Evolutionary conservation across 2,888 invertebrate genomes (phyloP).

Genomic region (Sericinus montela): DNA sequence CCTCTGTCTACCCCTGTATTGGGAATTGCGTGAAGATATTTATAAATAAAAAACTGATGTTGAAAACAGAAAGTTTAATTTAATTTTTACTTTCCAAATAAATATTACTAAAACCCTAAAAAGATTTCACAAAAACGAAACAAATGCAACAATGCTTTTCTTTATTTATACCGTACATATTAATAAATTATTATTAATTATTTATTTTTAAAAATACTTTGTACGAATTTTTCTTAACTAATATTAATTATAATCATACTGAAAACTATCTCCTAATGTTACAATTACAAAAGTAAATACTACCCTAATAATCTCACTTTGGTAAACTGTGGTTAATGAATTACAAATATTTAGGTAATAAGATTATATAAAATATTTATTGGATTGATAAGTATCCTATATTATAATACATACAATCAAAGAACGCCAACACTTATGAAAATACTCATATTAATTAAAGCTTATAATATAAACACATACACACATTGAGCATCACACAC

Average conservation of each 20-base stretch:
- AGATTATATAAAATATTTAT: slow-evolving; percentile 23
- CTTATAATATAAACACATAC: slow-evolving; percentile 4
- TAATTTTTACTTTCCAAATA: slow-evolving; percentile 55
- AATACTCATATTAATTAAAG: slow-evolving; percentile 15
- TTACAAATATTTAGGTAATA: slow-evolving; percentile 21
- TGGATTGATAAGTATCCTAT: slow-evolving; percentile 3
- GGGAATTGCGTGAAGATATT: too few species aligned
- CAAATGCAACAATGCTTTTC: slow-evolving; percentile 67
- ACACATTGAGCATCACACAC: not conserved
- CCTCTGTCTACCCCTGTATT: too few species aligned
- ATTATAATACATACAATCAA: not conserved
- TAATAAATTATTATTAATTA: slow-evolving; percentile 71
- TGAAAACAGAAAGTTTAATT: slow-evolving; percentile 69
- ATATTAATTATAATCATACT: slow-evolving; percentile 18
- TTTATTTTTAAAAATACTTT: slow-evolving; percentile 64
- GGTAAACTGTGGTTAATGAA: slow-evolving; percentile 79
- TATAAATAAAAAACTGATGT: slow-evolving; percentile 26
- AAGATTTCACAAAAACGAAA: slow-evolving; percentile 69
- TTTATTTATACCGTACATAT: slow-evolving; percentile 39
- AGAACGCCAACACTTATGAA: not conserved
- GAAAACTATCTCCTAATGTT: slow-evolving; percentile 24
- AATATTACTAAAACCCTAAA: slow-evolving; percentile 66
- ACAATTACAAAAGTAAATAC: slow-evolving; percentile 50
- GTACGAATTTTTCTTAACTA: slow-evolving; percentile 48
- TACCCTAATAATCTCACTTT: slow-evolving; percentile 79